Base-by-base conservation (phyloP, 2,113 vertebrate genomes). In the Baryphthengus martii region DNA sequence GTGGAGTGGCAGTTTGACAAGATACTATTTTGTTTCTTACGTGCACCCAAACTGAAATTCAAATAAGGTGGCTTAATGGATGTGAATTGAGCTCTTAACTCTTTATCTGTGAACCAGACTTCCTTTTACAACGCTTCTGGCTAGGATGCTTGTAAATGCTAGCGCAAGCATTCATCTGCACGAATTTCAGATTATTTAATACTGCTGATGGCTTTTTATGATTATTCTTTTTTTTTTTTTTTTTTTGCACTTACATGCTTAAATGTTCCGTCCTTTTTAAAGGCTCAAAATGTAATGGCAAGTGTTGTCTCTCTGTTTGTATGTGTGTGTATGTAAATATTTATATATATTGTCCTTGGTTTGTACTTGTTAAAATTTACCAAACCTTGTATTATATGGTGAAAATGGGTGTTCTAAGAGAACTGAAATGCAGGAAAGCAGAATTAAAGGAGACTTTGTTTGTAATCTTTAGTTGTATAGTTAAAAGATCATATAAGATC, bases 291-390 rank as follows among this genome's bases (percentile, higher is more conserved):
- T 80, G 68, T 87, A 84, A 84, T 87, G 77, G 70, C 87, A 95
- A 82, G 87, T 95, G 9, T 65, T 55, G 37, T 84, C 23, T 76
- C 0, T 63, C 10, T 59, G 26, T 89, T 19, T 42, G 18, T 84
- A 2, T 58, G 2, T 65, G 12, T 58, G 24, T 77, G 45, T 65
- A 74, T 3, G 9, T 85, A 59, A 79, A 52, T 52, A 37, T 67
- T 35, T 86, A 28, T 74, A 10, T 53, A 17, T 56, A 9, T 35
- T 50, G 31, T 39, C 10, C 79, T 91, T 87, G 75, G 12, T 21
- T 96, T 68, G 37, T 47, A 83, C 58, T 95, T 97, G 84, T 92
- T 94, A 90, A 94, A 90, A 91, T 96, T 93, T 92, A 94, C 72
- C 52, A 67, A 91, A 95, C 83, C 86, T 67, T 62, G n/a, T 47